phyloP scores from a whole-genome alignment of 2,888 invertebrate species.

The Cephus pulcher region DNA sequence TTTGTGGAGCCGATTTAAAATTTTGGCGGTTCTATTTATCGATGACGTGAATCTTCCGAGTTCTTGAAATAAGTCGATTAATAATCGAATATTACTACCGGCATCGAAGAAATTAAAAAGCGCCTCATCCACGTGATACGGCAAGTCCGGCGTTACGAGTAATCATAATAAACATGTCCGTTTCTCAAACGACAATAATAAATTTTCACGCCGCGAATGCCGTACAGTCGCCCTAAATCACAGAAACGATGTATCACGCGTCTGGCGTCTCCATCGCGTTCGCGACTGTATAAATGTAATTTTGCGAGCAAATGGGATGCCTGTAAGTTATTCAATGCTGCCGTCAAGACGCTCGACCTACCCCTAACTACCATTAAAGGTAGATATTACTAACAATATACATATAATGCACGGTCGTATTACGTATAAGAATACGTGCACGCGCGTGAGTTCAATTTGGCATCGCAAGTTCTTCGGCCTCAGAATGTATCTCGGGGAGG shows the following conservation, averaged over 20 bases:
- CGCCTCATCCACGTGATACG: slow-evolving; percentile 7
- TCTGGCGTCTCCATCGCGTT: slow-evolving; percentile 24
- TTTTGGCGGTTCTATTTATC: no score
- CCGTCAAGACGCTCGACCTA: not conserved
- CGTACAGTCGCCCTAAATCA: slow-evolving; percentile 37
- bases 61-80: not conserved
- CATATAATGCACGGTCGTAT: not conserved
- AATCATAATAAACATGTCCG: slow-evolving; percentile 42
- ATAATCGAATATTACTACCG: not conserved
- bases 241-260: slow-evolving; percentile 40
- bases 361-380: not conserved
- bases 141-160: slow-evolving; percentile 17
- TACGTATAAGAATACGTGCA: not conserved
- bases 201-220: slow-evolving; percentile 35
- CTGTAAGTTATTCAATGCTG: slow-evolving; percentile 5
- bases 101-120: slow-evolving; percentile 4
- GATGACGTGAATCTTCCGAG: not conserved
- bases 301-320: slow-evolving; percentile 35
- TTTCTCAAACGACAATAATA: slow-evolving; percentile 41
- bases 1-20: no score
- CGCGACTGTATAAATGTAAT: slow-evolving; percentile 34
- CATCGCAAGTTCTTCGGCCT: no score
- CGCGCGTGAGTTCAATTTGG: no score
- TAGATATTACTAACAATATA: not conserved
- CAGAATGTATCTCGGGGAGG: not conserved